A percentile compares a stretch with the other conserved stretches of the same genome.
Conservation (phyloP, 2,113 vertebrate genomes). For the Coreoperca whiteheadi region DNA sequence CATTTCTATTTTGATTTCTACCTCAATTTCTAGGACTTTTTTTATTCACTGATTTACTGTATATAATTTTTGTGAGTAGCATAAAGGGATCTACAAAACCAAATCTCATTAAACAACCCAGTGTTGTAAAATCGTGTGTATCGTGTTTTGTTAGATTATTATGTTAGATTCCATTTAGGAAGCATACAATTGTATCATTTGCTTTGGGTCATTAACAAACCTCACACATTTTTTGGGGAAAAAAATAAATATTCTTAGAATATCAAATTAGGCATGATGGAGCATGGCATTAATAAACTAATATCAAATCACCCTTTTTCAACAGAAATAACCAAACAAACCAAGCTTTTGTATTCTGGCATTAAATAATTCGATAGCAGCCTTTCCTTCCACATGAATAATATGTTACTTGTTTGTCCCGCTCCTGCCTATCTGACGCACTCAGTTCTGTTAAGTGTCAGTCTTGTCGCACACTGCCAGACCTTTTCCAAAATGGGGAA, state of each 20-base stretch:
- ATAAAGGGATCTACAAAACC: no score
- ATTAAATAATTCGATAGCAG: slow-evolving; percentile 11
- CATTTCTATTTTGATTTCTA: no score
- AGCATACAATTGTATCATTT: neutral
- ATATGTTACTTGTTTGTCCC: slow-evolving; percentile 34
- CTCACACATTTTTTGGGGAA: neutral
- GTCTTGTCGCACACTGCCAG: slow-evolving; percentile 27
- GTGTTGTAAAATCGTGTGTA: no score
- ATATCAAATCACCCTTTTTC: neutral
- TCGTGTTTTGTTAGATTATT: no score
- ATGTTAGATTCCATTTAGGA: neutral
- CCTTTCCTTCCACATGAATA: slow-evolving; percentile 12
- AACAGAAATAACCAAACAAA: neutral
- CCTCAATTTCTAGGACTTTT: no score
- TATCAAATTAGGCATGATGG: neutral
- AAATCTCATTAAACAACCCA: no score
- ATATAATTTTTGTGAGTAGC: no score
- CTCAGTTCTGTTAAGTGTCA: slow-evolving; percentile 57
- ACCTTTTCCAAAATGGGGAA: slow-evolving; percentile 26
- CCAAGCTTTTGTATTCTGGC: neutral
- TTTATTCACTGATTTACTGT: no score
- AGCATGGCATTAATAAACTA: neutral
- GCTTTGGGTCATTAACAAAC: neutral
- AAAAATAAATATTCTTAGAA: neutral
- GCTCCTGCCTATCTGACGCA: slow-evolving; percentile 41